Conservation (phyloP, 2,888 invertebrate genomes). For the Neoscelio sp. region DNA sequence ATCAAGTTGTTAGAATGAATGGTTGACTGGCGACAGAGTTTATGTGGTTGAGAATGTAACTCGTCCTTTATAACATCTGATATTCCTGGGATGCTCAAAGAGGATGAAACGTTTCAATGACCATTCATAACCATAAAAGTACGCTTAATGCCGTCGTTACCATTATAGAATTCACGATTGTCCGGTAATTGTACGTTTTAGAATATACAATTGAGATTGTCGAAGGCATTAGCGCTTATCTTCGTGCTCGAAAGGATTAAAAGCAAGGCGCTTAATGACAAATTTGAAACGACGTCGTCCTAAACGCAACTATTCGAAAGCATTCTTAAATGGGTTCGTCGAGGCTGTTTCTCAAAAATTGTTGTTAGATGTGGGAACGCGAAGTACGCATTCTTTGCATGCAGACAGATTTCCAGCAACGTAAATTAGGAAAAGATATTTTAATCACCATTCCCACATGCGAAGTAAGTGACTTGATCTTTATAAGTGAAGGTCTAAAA, state of each 20-base stretch:
- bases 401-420: too few species aligned
- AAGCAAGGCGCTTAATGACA: not conserved
- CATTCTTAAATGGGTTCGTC: conserved; percentile 1
- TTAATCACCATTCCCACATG: conserved; percentile 38
- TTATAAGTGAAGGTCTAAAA: conserved; percentile 48
- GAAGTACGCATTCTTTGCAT: conserved; percentile 31
- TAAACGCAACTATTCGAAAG: not conserved
- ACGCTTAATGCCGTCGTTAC: not conserved
- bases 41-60: too few species aligned
- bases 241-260: conserved; percentile 5
- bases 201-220: conserved; percentile 2
- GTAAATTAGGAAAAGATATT: conserved; percentile 57
- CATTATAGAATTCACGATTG: conserved; percentile 6
- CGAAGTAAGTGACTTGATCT: conserved; percentile 27
- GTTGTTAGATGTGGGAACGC: conserved; percentile 38
- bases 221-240: conserved; percentile 11
- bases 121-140: too few species aligned
- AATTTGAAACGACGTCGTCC: too few species aligned
- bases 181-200: not conserved
- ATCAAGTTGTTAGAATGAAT: too few species aligned
- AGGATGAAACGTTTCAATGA: too few species aligned
- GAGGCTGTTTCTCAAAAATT: conserved; percentile 7
- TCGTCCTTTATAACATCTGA: too few species aligned
- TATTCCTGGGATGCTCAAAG: too few species aligned
- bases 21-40: too few species aligned